These are phyloP conservation scores for Luffia ferchaultella DNA, from an alignment of 2,888 invertebrate species.

Conservation along the genomic window DNA sequence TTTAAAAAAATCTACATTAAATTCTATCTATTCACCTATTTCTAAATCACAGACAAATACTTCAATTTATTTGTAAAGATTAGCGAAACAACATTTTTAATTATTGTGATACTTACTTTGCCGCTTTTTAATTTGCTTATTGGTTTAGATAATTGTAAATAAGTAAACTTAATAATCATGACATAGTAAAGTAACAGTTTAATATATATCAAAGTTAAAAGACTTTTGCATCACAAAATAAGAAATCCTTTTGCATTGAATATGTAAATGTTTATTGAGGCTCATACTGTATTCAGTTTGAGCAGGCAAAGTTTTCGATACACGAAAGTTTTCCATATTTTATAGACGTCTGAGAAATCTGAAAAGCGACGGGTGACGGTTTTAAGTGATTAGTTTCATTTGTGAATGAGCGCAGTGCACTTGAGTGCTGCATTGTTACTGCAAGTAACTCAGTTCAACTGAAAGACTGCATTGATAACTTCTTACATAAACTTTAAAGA, in stretches of 20 bases:
- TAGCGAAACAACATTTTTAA: no score
- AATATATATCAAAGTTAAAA: no score
- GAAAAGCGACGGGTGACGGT: background rate
- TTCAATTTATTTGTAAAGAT: no score
- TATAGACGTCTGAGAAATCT: background rate
- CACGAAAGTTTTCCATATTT: constrained; percentile 4
- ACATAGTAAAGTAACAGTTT: no score
- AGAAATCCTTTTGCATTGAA: background rate
- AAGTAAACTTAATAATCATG: no score
- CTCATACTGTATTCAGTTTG: background rate
- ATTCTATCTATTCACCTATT: no score
- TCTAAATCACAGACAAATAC: no score
- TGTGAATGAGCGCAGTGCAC: constrained; percentile 8
- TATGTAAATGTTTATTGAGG: background rate
- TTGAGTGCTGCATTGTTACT: background rate
- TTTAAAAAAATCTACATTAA: no score
- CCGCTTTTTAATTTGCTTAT: no score
- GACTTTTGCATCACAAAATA: no score
- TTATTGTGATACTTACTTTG: no score
- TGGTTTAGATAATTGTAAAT: no score
- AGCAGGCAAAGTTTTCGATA: background rate
- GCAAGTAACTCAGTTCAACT: background rate
- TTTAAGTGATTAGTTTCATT: constrained; percentile 13
- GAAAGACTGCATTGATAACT: background rate
- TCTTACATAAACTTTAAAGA: background rate